Percentiles rank a stretch among this genome's conserved stretches.
Evolutionary conservation across 2,888 invertebrate genomes (phyloP).

Genomic region (Eurytoma adleriae): DNA sequence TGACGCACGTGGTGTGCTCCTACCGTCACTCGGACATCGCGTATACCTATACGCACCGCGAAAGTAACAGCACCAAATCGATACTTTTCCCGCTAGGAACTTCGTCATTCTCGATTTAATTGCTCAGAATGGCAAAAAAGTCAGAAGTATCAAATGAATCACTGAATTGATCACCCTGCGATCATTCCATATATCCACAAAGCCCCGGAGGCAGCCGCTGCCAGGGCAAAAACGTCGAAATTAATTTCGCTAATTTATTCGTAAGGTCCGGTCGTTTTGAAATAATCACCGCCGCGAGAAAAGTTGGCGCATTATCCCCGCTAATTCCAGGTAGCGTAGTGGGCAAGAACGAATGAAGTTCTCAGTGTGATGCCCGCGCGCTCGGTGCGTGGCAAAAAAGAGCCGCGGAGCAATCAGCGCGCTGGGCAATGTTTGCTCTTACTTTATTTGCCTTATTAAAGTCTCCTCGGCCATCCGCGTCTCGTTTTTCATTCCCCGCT

Average conservation of each 20-base stretch:
- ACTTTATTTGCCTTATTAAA: slow-evolving; percentile 47
- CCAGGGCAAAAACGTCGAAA: background rate
- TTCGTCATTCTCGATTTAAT: too few species aligned
- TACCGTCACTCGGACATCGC: slow-evolving; percentile 18
- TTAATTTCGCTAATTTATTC: slow-evolving; percentile 4
- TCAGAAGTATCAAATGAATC: too few species aligned
- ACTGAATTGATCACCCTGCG: background rate
- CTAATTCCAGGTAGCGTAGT: slow-evolving; percentile 20
- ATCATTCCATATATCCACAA: background rate
- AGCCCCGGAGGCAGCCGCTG: background rate
- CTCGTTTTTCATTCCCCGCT: slow-evolving; percentile 10
- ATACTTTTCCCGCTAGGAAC: too few species aligned
- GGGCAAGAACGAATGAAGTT: slow-evolving; percentile 30
- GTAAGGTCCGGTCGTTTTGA: background rate
- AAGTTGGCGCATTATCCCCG: background rate
- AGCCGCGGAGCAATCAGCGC: slow-evolving; percentile 18
- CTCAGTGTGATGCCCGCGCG: background rate
- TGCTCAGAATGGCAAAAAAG: too few species aligned
- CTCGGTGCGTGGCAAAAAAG: slow-evolving; percentile 2
- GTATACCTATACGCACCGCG: slow-evolving; percentile 5
- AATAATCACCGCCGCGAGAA: background rate
- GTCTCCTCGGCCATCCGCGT: background rate
- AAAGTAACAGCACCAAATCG: too few species aligned
- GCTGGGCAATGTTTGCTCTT: slow-evolving; percentile 14
- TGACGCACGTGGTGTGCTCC: slow-evolving; percentile 25